Base-by-base conservation (phyloP, 2,888 invertebrate genomes). In the Bedellia somnulentella region DNA sequence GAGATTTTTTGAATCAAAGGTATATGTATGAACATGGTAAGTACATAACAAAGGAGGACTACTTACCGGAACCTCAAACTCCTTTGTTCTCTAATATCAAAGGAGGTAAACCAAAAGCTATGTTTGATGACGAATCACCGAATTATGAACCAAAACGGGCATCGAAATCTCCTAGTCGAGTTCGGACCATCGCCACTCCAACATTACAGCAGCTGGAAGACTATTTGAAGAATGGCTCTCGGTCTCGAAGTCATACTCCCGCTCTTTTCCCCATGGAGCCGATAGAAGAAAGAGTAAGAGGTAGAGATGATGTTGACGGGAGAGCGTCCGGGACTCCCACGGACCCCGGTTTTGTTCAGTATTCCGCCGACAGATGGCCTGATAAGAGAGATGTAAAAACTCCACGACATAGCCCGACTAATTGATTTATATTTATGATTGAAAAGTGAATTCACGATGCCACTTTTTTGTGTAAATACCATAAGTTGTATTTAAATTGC, bases 271-370 rank as follows among this genome's bases (percentile, higher is more conserved):
- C 81, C 26, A 80, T 80, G 57, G 70, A 79, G 28, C 79, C 81
- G 1, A 68, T 68, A n/a, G 63, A 57, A 30, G 73, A 77, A 40
- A 59, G 56, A 22, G 63, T 50, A 8, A 49, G 52, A 24, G 58
- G 73, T 21, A 50, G 48, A 2, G 43, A 55, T 2, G 67, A 64
- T 16, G 44, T 49, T 3, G 66, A 64, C 2, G 75, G 68, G 1
- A 52, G 78, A 28, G 78, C 79, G 1, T 80, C 81, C 0, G 83
- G 83, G n/a, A 80, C 83, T 1, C 85, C 87, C 1, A 82, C 80
- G 0, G 86, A 87, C 52, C 86, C 86, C 1, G 87, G 87, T 3
- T 87, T 81, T 43, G 87, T 87, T 2, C 82, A 84, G 45, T 86
- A 86, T 47, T 80, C 85, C 1, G 87, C 85, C 1, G 82, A 80